Conservation (phyloP, 1,140 invertebrate species). For the Sinella curviseta region DNA sequence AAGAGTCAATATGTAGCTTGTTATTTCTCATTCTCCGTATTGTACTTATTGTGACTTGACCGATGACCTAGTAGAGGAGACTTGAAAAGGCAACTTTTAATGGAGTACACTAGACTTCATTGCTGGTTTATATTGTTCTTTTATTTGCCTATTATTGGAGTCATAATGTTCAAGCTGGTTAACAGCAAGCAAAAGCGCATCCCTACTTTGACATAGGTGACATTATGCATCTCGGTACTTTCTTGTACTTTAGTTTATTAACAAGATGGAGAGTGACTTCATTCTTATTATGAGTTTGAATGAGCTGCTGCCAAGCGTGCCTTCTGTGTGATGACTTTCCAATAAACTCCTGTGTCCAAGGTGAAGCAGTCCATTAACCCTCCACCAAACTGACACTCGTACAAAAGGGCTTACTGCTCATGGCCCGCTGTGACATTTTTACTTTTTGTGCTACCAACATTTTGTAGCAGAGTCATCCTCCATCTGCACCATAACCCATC, state of each 20-base stretch:
- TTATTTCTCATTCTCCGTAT: neutral
- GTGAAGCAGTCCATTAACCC: conserved; percentile 12
- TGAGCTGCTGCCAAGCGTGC: neutral
- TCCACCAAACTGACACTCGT: neutral
- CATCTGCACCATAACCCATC: neutral
- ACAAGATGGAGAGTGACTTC: no score
- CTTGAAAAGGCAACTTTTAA: neutral
- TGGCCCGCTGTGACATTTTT: conserved; percentile 10
- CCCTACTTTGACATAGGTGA: no score
- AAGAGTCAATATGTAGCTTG: neutral
- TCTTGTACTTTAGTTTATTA: no score
- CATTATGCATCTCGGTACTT: no score
- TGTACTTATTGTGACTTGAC: neutral
- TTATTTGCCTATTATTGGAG: neutral
- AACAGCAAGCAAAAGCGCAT: no score
- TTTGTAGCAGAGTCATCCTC: neutral
- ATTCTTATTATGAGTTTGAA: neutral
- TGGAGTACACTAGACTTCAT: neutral
- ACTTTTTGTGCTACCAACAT: neutral
- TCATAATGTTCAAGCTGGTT: neutral
- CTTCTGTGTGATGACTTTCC: neutral
- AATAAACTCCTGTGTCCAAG: neutral
- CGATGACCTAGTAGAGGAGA: conserved; percentile 15
- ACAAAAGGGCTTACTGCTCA: conserved; percentile 3
- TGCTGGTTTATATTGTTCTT: neutral